Evolutionary conservation across 2,888 invertebrate species (phyloP).

Genomic region (Mayetiola destructor): DNA sequence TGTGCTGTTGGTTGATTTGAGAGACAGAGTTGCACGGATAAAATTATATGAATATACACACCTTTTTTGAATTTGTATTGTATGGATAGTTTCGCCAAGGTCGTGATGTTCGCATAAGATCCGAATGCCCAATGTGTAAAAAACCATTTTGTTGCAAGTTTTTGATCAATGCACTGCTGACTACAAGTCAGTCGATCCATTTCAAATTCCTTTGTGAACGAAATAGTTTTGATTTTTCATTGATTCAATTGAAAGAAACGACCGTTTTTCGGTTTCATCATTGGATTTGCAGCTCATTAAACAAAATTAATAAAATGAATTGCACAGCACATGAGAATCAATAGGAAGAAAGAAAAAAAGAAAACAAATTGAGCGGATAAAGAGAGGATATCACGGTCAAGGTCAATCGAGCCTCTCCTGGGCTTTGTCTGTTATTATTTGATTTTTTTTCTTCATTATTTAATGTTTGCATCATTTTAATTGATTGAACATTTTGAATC

Average conservation of each 20-base stretch:
- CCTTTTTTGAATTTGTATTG: slow-evolving; percentile 13
- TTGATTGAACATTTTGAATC: slow-evolving; percentile 1
- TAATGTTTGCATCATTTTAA: neutral
- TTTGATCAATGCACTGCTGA: slow-evolving; percentile 10
- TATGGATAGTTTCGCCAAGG: slow-evolving; percentile 19
- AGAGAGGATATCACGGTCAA: slow-evolving; percentile 10
- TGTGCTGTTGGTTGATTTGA: neutral
- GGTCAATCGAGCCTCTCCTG: slow-evolving; percentile 8
- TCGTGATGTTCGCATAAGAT: slow-evolving; percentile 25
- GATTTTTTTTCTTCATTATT: too few relatives aligned
- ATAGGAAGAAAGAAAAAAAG: neutral
- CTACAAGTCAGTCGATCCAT: neutral
- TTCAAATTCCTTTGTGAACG: neutral
- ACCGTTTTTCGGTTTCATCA: neutral
- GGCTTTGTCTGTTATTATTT: slow-evolving; percentile 9
- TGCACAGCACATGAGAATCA: neutral
- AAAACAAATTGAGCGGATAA: neutral
- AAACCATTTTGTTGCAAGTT: slow-evolving; percentile 12
- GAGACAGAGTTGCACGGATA: neutral
- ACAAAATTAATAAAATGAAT: too few relatives aligned
- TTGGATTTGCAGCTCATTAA: too few relatives aligned
- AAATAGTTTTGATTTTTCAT: neutral
- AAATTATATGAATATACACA: slow-evolving; percentile 5
- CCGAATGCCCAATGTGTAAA: slow-evolving; percentile 1
- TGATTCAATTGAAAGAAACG: neutral